phyloP scores from a whole-genome alignment of 2,797 vertebrate species.

The Hybognathus amarus region DNA sequence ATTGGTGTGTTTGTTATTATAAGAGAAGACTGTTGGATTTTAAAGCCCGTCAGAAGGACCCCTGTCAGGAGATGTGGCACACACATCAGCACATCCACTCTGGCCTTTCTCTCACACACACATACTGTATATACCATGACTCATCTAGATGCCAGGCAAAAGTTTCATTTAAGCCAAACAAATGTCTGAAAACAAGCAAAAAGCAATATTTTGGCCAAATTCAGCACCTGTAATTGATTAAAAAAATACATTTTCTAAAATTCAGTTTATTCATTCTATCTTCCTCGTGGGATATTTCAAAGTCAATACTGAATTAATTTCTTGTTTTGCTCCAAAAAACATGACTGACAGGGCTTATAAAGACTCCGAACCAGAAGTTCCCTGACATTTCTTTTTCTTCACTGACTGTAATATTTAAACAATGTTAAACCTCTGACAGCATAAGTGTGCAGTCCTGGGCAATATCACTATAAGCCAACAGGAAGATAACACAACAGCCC shows the following conservation, averaged over 20 bases:
- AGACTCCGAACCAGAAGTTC: conserved; percentile 30
- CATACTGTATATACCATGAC: conserved; percentile 8
- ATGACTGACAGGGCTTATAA: conserved; percentile 44
- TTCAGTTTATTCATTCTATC: neutral
- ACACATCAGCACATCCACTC: conserved; percentile 16
- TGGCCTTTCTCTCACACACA: conserved; percentile 13
- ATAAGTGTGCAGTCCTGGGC: conserved; percentile 77
- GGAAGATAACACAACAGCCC: conserved; percentile 77
- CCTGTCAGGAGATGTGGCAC: conserved; percentile 51
- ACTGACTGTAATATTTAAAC: conserved; percentile 70
- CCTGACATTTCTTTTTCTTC: conserved; percentile 14
- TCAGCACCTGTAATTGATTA: neutral
- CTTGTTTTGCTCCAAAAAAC: neutral
- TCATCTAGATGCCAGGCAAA: conserved; percentile 31
- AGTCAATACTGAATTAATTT: neutral
- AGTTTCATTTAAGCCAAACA: conserved; percentile 11
- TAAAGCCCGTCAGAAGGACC: conserved; percentile 66
- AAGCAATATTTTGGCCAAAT: neutral
- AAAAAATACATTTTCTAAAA: neutral
- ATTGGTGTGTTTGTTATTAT: conserved; percentile 74
- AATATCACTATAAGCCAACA: conserved; percentile 73
- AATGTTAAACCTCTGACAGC: conserved; percentile 77
- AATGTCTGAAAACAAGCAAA: neutral
- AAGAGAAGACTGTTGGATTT: conserved; percentile 62
- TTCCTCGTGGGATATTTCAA: conserved; percentile 11